Percentiles rank a stretch among this genome's conserved stretches.
phyloP scores from a whole-genome alignment of 2,888 invertebrate genomes.

The Neoscelio sp. region DNA sequence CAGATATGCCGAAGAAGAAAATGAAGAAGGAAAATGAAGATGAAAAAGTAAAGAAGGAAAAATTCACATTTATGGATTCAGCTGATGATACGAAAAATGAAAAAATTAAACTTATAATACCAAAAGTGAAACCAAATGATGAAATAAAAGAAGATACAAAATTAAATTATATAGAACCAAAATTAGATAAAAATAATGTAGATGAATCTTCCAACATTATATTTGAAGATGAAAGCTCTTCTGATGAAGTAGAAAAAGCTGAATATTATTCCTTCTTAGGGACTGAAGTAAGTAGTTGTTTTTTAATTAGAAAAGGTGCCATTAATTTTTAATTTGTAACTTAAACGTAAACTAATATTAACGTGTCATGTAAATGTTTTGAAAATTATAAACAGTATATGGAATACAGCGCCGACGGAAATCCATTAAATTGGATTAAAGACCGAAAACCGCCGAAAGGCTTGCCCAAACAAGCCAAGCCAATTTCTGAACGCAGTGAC shows the following conservation, averaged over 20 bases:
- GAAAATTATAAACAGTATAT: conserved; percentile 71
- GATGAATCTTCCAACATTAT: conserved; percentile 40
- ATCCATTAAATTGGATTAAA: conserved; percentile 76
- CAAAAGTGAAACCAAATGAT: conserved; percentile 12
- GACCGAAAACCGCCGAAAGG: conserved; percentile 72
- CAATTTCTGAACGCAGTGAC: conserved; percentile 65
- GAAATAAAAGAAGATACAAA: conserved; percentile 3
- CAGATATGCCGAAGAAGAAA: conserved; percentile 29
- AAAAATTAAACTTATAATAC: neutral
- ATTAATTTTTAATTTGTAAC: neutral
- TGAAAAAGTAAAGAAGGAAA: neutral
- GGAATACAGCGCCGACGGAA: conserved; percentile 72
- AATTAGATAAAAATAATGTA: neutral
- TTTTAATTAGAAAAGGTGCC: conserved; percentile 5
- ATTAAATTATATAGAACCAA: too few relatives aligned
- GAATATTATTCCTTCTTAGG: conserved; percentile 72
- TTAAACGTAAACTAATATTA: neutral
- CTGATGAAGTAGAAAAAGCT: conserved; percentile 45
- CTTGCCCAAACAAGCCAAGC: conserved; percentile 72
- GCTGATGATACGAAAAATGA: neutral
- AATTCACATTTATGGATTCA: neutral
- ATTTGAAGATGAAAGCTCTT: conserved; percentile 40
- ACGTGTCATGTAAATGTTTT: neutral
- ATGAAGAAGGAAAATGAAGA: conserved; percentile 15
- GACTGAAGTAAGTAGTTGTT: conserved; percentile 71